Conservation (phyloP, 2,888 invertebrate genomes). For the Parascotia fuliginaria region DNA sequence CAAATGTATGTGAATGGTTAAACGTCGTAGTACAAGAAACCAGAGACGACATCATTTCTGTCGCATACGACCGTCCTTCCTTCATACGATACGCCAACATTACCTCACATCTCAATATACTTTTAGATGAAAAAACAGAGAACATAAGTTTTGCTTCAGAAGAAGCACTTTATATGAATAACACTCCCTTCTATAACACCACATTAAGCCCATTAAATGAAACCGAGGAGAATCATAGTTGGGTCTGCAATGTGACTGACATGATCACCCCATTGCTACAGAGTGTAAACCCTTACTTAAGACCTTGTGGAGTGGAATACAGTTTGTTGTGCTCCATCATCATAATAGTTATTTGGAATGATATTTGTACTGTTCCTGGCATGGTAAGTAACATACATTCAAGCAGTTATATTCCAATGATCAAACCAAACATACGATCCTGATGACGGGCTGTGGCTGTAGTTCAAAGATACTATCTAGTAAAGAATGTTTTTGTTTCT, state of each 20-base stretch:
- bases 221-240: constrained; percentile 52
- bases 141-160: constrained; percentile 53
- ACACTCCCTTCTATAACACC: constrained; percentile 37
- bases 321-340: constrained; percentile 92
- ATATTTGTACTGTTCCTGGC: constrained; percentile 86
- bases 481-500: no score
- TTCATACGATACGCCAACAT: constrained; percentile 70
- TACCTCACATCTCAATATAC: constrained; percentile 56
- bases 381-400: constrained; percentile 76
- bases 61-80: constrained; percentile 68
- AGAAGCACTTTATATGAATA: constrained; percentile 22
- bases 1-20: constrained; percentile 97
- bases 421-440: no score
- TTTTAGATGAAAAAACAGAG: constrained; percentile 53
- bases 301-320: constrained; percentile 94
- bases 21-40: constrained; percentile 95
- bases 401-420: no score
- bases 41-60: constrained; percentile 91
- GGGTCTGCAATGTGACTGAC: constrained; percentile 77
- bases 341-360: constrained; percentile 92
- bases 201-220: constrained; percentile 47
- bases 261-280: constrained; percentile 87
- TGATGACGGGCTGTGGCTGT: no score
- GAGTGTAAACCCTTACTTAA: constrained; percentile 91
- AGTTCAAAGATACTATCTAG: no score